These are phyloP conservation scores for Drosophila anomelani DNA, from an alignment of 2,888 invertebrate genomes.

Conservation along the genomic window DNA sequence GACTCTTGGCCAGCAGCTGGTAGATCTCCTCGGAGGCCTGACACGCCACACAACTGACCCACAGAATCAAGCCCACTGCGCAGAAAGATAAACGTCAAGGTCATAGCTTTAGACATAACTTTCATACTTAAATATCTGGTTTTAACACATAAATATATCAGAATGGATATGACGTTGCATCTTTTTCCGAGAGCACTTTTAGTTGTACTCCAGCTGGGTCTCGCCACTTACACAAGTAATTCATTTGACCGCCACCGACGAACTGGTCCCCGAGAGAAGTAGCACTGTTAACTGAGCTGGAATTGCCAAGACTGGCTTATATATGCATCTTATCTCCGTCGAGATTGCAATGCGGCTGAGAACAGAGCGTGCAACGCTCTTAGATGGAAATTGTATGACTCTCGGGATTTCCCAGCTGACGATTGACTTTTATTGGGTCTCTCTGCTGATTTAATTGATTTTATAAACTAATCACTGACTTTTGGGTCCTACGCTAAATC, in stretches of 20 bases:
- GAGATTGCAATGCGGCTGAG: conserved; percentile 12
- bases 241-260: conserved; percentile 14
- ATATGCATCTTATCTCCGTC: conserved; percentile 7
- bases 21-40: conserved; percentile 18
- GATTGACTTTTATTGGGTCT: conserved; percentile 17
- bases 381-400: conserved; percentile 17
- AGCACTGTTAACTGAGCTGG: conserved; percentile 15
- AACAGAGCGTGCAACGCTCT: conserved; percentile 12
- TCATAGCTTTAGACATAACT: neutral
- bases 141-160: neutral
- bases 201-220: neutral
- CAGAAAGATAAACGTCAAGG: conserved; percentile 7
- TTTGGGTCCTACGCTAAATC: neutral
- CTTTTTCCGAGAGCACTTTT: neutral
- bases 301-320: conserved; percentile 14
- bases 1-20: conserved; percentile 36
- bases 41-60: conserved; percentile 4
- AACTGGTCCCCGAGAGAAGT: conserved; percentile 20
- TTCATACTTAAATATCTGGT: neutral
- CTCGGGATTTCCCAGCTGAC: conserved; percentile 22
- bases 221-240: conserved; percentile 34
- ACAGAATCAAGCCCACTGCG: conserved; percentile 14
- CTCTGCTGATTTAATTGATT: neutral
- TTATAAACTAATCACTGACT: neutral
- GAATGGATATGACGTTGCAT: neutral